Evolutionary conservation across 2,888 invertebrate species (phyloP), one percentile per base, ranked within the genome.

Genomic region (Drosophila austrosaltans): DNA sequence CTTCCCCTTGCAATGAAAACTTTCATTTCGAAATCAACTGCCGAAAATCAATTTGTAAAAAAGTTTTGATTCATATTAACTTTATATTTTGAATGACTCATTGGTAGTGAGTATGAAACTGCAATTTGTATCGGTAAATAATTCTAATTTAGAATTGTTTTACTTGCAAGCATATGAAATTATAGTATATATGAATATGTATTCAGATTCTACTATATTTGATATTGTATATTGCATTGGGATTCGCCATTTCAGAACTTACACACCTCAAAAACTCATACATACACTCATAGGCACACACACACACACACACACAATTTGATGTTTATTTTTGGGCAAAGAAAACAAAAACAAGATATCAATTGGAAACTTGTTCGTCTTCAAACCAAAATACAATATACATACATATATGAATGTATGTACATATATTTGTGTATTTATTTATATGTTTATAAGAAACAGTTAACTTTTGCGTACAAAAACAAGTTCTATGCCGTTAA

Each of bases 401-500:
- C 16, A 7, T 20, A 54, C 12, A 53, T 53, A 54, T 28, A 12
- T 54, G 28, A n/a, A 10, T 10, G 28, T 54, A 54, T 12, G 7
- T 54, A 54, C n/a, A 30, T 25, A 48, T 4, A 25, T 48, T 4
- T 12, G 2, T 36, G 36, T 25, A 54, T 54, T 12, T 25, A 48
- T 48, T 48, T 48, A 48, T 48, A 48, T 48, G 48, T 48, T 48
- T 48, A 74, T 70, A 81, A 83, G 87, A 78, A 89, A 89, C 85
- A 84, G 82, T 84, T 87, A 89, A 80, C 87, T 84, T 77, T 72
- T 53, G 25, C 32, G 59, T 57, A 69, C 36, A 76, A 68, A 83
- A 88, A 88, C 89, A 72, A 76, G 89, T 85, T 85, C 84, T 79
- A 72, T 69, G 66, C 56, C 60, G 63, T 63, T 66, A 59, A 60